These are phyloP conservation scores for Megathymus violae DNA, from an alignment of 1,140 invertebrate genomes.

Conservation along the genomic window DNA sequence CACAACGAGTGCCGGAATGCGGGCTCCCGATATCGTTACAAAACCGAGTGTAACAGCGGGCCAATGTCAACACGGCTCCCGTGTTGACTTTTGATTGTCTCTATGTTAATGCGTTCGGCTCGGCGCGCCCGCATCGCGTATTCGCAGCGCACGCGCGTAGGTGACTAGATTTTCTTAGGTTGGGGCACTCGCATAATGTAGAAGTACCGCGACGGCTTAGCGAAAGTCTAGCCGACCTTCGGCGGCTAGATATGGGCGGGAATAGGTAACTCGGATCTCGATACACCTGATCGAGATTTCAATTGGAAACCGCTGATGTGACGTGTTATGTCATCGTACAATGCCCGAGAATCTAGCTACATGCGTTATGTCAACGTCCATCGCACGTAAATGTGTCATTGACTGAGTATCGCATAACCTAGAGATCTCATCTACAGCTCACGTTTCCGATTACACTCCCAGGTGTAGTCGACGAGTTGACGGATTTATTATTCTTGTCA, in stretches of 20 bases:
- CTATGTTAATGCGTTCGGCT: slow-evolving; percentile 60
- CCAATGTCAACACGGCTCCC: slow-evolving; percentile 77
- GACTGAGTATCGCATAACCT: slow-evolving; percentile 36
- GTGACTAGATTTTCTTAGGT: slow-evolving; percentile 73
- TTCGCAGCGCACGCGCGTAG: slow-evolving; percentile 61
- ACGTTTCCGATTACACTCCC: slow-evolving; percentile 37
- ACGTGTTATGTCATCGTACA: slow-evolving; percentile 35
- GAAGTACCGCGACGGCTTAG: slow-evolving; percentile 52
- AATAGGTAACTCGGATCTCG: slow-evolving; percentile 58
- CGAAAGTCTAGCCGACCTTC: slow-evolving; percentile 81
- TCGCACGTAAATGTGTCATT: slow-evolving; percentile 39
- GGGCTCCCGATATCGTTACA: slow-evolving; percentile 73
- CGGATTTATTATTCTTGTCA: slow-evolving; percentile 39
- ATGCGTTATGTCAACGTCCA: slow-evolving; percentile 16
- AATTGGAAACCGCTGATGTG: slow-evolving; percentile 38
- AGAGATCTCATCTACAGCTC: slow-evolving; percentile 36
- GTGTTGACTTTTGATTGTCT: slow-evolving; percentile 67
- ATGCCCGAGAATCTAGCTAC: slow-evolving; percentile 6
- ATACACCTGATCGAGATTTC: slow-evolving; percentile 58
- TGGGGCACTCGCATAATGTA: slow-evolving; percentile 61
- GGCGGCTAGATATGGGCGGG: slow-evolving; percentile 72
- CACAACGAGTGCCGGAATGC: slow-evolving; percentile 66
- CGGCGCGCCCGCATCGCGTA: slow-evolving; percentile 46
- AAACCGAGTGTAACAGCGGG: slow-evolving; percentile 69
- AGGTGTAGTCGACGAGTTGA: slow-evolving; percentile 32